Evolutionary conservation across 2,113 vertebrate genomes (phyloP), one percentile per base, ranked within the genome.

Genomic region (Guaruba guarouba): DNA sequence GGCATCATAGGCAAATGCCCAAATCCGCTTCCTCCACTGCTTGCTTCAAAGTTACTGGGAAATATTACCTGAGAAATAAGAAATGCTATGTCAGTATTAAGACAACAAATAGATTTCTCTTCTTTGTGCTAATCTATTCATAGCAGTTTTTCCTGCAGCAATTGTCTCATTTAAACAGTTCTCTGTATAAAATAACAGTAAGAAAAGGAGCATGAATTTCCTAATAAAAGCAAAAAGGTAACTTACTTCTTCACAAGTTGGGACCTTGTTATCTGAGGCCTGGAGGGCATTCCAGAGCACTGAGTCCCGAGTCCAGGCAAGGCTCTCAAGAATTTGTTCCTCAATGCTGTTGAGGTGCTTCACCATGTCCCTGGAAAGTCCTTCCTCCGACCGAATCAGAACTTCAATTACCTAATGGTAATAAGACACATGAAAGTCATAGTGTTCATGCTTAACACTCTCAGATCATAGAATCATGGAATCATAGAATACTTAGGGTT

Each of bases 281-380:
- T 98, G 95, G 37, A 99, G 97, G 31, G 98, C 97, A 14, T 86
- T 98, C 99, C 99, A 99, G 69, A 99, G 97, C 1, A 98, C 98
- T 0, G 99, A 99, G 96, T 98, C 98, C 3, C 64, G 76, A 9
- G 94, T 98, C 99, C 99, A 99, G 22, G 99, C 99, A 9, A 98
- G 97, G 85, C 98, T 99, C 97, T 99, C 99, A 41, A 99, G 98
- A 62, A 99, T 99, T 90, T 99, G 99, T 91, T 99, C 99, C 98
- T 99, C 99, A 1, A 99, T 98, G 91, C 97, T 98, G 94, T 99
- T 99, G 76, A 99, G 97, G 41, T 99, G 99, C 94, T 99, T 99
- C 76, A 99, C 99, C 99, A 99, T 99, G 97, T 99, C 99, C 73
- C 99, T 98, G 79, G 99, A 99, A 48, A 99, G 98, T 11, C 99